Conservation (phyloP, 2,888 invertebrate species). For the Dasysyrphus albostriatus region DNA sequence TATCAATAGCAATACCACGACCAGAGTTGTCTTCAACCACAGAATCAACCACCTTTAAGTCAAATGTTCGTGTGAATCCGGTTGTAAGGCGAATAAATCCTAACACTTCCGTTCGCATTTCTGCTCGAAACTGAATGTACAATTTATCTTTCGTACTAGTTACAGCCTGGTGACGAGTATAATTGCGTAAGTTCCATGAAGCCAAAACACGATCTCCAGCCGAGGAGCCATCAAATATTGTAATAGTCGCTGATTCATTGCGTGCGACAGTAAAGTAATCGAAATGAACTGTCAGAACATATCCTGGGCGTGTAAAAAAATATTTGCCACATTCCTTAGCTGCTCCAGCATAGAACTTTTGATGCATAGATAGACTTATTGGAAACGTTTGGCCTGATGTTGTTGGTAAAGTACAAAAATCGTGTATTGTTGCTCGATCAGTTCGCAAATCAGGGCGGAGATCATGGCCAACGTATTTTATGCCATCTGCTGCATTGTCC, state of each 20-base stretch:
- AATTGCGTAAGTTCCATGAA: slow-evolving; percentile 90
- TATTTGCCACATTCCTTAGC: slow-evolving; percentile 91
- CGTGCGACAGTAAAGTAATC: slow-evolving; percentile 91
- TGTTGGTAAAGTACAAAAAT: slow-evolving; percentile 93
- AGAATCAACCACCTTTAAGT: slow-evolving; percentile 94
- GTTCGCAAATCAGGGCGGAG: slow-evolving; percentile 90
- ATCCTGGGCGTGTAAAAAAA: slow-evolving; percentile 90
- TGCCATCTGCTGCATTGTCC: slow-evolving; percentile 95
- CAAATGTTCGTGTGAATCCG: slow-evolving; percentile 91
- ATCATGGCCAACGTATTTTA: slow-evolving; percentile 94
- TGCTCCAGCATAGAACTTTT: slow-evolving; percentile 89
- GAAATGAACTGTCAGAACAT: slow-evolving; percentile 93
- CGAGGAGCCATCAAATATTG: slow-evolving; percentile 91
- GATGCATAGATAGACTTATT: slow-evolving; percentile 91
- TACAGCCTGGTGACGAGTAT: slow-evolving; percentile 94
- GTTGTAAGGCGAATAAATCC: slow-evolving; percentile 92
- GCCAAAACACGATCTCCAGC: slow-evolving; percentile 89
- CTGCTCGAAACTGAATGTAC: slow-evolving; percentile 91
- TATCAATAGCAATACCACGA: slow-evolving; percentile 96
- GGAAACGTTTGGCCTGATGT: slow-evolving; percentile 95
- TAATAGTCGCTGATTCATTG: slow-evolving; percentile 90
- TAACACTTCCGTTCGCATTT: slow-evolving; percentile 89
- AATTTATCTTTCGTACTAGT: slow-evolving; percentile 92
- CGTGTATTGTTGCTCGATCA: slow-evolving; percentile 90
- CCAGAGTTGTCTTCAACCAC: slow-evolving; percentile 95